phyloP scores from a whole-genome alignment of 2,797 vertebrate species.

The Halcyon chelicuti region DNA sequence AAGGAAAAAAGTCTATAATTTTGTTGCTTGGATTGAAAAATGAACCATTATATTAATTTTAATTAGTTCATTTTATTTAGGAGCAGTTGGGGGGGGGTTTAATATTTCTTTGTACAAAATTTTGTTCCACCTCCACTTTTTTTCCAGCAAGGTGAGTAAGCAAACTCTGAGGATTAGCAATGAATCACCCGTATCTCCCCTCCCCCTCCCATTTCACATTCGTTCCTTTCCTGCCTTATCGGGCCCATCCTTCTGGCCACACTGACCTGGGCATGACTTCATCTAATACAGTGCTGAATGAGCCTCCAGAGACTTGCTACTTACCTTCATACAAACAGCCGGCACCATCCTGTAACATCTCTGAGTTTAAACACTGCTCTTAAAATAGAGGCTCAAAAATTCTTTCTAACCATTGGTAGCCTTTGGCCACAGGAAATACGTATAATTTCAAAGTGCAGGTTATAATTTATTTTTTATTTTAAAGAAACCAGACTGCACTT shows the following conservation, averaged over 20 bases:
- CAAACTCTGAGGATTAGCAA: not conserved
- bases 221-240: not conserved
- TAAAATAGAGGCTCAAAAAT: not conserved
- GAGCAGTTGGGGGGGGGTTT: not conserved
- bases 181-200: not conserved
- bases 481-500: not conserved
- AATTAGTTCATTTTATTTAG: not conserved
- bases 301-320: not conserved
- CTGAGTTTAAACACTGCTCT: not conserved
- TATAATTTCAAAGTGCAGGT: not conserved
- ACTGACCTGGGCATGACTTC: not conserved
- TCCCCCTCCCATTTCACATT: not conserved
- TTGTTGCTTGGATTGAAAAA: not conserved
- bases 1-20: not conserved
- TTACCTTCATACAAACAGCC: not conserved
- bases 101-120: not conserved
- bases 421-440: not conserved
- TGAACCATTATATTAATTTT: not conserved
- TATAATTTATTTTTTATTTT: not conserved
- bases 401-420: not conserved
- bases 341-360: not conserved
- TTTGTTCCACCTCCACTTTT: accelerated
- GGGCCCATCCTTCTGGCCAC: not conserved
- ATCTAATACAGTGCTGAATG: not conserved
- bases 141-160: not conserved